Conservation (phyloP, 2,113 vertebrate genomes). For the Deroptyus accipitrinus region DNA sequence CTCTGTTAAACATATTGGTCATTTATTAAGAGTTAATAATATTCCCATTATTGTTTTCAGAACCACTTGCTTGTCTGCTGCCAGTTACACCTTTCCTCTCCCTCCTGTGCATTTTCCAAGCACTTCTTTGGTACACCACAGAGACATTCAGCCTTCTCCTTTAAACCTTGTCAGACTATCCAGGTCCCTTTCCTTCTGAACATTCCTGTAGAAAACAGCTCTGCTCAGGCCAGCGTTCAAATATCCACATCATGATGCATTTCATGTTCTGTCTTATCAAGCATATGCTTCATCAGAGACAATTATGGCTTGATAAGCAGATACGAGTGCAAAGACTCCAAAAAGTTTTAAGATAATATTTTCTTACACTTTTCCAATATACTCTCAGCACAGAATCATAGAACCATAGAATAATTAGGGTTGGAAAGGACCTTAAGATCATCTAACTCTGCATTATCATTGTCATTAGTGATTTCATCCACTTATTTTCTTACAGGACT, state of each 20-base stretch:
- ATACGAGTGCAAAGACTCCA: neutral
- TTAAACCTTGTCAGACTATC: neutral
- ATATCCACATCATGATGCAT: accelerated
- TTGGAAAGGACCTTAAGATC: neutral
- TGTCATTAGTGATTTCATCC: neutral
- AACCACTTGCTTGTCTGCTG: neutral
- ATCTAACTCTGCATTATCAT: neutral
- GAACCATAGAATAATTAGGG: neutral
- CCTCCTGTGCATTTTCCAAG: neutral
- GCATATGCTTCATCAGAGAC: neutral
- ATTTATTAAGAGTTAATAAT: neutral
- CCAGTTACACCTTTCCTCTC: neutral
- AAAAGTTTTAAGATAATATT: neutral
- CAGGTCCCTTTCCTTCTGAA: neutral
- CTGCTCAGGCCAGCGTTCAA: neutral
- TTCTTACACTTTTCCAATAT: neutral
- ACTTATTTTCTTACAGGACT: neutral
- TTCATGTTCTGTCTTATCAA: neutral
- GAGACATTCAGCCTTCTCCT: neutral
- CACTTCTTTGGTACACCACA: neutral
- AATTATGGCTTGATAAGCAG: neutral
- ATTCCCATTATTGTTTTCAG: neutral
- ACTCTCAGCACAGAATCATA: accelerated
- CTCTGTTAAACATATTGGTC: neutral
- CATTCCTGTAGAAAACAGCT: neutral